Evolutionary conservation across 2,113 vertebrate genomes (phyloP), one percentile per base, ranked within the genome.

Genomic region (Periophthalmodon schlosseri): DNA sequence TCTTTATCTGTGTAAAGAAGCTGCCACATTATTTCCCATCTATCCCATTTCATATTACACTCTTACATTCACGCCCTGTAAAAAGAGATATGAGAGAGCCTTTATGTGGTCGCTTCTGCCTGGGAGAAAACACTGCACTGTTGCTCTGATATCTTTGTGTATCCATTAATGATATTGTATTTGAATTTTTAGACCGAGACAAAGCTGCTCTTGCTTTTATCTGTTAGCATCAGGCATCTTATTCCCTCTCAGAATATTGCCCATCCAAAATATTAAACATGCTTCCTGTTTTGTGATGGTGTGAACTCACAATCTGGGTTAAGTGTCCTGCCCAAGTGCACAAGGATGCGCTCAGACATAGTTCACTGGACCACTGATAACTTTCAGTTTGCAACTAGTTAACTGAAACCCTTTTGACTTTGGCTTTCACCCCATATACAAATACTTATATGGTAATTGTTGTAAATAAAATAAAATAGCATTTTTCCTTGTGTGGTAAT

Each of bases 1-100:
- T 69, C 70, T 85, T 87, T 87, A 81, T 87, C 73, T 83, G 80
- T 81, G 46, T 67, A 33, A 81, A 68, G 83, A 80, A 73, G 72
- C 77, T 80, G 57, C 75, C 73, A 84, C 68, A 86, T 88, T 89
- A 82, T 85, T 88, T 84, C 75, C 73, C 73, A 36, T 84, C 78
- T 74, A 82, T 89, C 65, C 81, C 64, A 72, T 84, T 87, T 88
- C 72, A 85, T 79, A 74, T 77, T 78, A 33, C 50, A 69, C 81
- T 81, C 65, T 75, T 23, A 9, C 71, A 79, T 77, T 88, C 71
- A 82, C 61, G 83, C 80, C 58, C 69, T 18, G 50, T 85, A 16
- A 90, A 83, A 82, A 78, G 70, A 72, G 66, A 70, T 70, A 74
- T 63, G 65, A 80, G 36, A n/a, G 67, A 74, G 73, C 73, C 69